phyloP scores from a whole-genome alignment of 1,140 invertebrate species.

The Trichonephila clavata region DNA sequence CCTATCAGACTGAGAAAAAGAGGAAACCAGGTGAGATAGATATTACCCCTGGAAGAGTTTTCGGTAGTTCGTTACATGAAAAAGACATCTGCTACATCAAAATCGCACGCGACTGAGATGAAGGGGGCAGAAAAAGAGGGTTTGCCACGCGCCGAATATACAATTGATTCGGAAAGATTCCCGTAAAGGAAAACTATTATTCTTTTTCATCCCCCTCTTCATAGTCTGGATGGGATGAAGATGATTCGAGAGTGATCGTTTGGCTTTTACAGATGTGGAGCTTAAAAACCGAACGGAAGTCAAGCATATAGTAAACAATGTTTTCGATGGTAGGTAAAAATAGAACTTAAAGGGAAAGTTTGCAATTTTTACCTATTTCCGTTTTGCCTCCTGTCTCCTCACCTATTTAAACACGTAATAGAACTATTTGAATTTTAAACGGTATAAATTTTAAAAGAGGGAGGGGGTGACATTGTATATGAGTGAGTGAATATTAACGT shows the following conservation, averaged over 20 bases:
- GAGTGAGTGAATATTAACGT: no score
- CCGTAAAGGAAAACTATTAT: slow-evolving; percentile 47
- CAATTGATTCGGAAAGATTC: slow-evolving; percentile 40
- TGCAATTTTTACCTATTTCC: neutral
- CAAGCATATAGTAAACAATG: neutral
- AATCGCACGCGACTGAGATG: slow-evolving; percentile 6
- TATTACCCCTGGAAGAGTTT: slow-evolving; percentile 20
- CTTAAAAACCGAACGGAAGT: neutral
- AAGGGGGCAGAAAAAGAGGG: neutral
- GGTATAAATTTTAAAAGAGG: neutral
- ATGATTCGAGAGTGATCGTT: neutral
- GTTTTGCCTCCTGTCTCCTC: neutral
- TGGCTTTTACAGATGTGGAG: neutral
- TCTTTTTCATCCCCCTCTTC: neutral
- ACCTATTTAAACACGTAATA: neutral
- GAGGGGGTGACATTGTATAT: no score
- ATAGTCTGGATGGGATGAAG: neutral
- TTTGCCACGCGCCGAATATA: neutral
- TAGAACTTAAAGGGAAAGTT: neutral
- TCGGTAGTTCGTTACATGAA: slow-evolving; percentile 38
- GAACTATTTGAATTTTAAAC: neutral
- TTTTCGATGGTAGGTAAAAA: neutral
- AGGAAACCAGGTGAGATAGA: slow-evolving; percentile 62
- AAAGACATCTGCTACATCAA: slow-evolving; percentile 21
- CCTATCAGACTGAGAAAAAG: slow-evolving; percentile 36